Base-by-base conservation (phyloP, 2,888 invertebrate species). In the Sphaerophoria rueppellii region DNA sequence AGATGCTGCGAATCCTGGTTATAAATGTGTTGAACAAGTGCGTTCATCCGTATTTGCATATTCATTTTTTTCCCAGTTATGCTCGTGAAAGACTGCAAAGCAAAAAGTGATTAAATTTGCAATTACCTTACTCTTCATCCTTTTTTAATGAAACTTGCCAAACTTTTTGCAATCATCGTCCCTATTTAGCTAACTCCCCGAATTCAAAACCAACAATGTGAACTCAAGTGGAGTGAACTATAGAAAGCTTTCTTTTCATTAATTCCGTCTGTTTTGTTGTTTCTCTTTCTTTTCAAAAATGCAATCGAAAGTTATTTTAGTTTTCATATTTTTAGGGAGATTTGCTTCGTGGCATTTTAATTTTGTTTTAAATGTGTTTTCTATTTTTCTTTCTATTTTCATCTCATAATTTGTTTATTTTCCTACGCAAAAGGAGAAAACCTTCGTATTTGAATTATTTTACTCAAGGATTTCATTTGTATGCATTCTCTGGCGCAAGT, bases 401-500 rank as follows among this genome's bases (percentile, higher is more conserved):
- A 58, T 24, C 50, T 60, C 52, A 50, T 12, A 32, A 37, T 24
- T 48, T 72, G 37, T 72, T 34, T 40, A 12, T 55, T 48, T 54
- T 48, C 48, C 16, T 71, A 40, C 35, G 60, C 14, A 55, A 34
- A 43, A 40, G 60, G 34, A 50, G 40, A 43, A 43, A 12, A 63
- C 54, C 14, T 63, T 78, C 60, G 34, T 65, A 58, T 71, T 65
- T 12, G 70, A 60, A 71, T 71, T 58, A 24, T 74, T 79, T 58
- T 24, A 40, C 54, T 57, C 82, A 82, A 79, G 82, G 82, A 82
- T 79, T 75, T 82, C 74, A 79, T 75, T 79, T 79, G 9, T 40
- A 40, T 40, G 40, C 40, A 40, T 9, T 40, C 52, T 75, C 43
- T 11, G 24, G 75, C 67, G 60, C 40, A 69, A 69, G 74, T 50